A percentile compares a stretch with the other conserved stretches of the same genome.
phyloP scores from a whole-genome alignment of 2,797 vertebrate genomes.

The Sciurus carolinensis region DNA sequence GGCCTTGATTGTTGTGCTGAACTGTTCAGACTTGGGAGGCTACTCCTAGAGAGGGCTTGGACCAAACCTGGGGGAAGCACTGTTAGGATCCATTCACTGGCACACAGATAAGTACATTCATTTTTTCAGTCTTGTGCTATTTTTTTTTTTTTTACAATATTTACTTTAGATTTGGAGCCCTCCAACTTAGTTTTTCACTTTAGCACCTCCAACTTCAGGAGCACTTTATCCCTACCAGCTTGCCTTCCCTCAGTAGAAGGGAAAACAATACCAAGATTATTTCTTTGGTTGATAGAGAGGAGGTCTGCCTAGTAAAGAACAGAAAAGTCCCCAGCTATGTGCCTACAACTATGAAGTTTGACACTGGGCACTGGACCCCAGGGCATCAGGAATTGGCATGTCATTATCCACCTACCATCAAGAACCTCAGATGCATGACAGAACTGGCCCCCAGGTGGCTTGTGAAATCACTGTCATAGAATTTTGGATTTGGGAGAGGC shows the following conservation, averaged over 20 bases:
- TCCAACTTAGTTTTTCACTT: constrained; percentile 78
- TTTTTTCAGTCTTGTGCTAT: constrained; percentile 72
- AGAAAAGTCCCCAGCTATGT: neutral
- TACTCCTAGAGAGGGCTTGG: neutral
- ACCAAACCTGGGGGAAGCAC: neutral
- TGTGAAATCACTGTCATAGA: neutral
- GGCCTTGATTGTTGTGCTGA: neutral
- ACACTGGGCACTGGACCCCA: accelerated
- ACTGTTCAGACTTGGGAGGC: neutral
- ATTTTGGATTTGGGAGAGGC: neutral
- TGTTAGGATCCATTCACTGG: neutral
- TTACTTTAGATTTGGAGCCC: constrained; percentile 78
- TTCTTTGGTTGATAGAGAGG: neutral
- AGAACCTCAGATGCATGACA: neutral
- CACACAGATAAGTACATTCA: constrained; percentile 61
- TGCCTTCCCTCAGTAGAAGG: neutral
- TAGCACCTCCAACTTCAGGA: neutral
- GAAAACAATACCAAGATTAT: neutral
- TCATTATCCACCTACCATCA: neutral
- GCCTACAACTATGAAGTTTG: accelerated
- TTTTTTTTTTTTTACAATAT: constrained; percentile 77
- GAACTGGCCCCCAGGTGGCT: neutral
- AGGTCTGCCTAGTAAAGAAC: neutral
- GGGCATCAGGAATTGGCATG: accelerated
- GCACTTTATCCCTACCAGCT: neutral